Percentiles rank a stretch among this genome's conserved stretches.
These are phyloP conservation scores for Phyllotreta cruciferae DNA, from an alignment of 2,888 invertebrate species.

Conservation along the genomic window DNA sequence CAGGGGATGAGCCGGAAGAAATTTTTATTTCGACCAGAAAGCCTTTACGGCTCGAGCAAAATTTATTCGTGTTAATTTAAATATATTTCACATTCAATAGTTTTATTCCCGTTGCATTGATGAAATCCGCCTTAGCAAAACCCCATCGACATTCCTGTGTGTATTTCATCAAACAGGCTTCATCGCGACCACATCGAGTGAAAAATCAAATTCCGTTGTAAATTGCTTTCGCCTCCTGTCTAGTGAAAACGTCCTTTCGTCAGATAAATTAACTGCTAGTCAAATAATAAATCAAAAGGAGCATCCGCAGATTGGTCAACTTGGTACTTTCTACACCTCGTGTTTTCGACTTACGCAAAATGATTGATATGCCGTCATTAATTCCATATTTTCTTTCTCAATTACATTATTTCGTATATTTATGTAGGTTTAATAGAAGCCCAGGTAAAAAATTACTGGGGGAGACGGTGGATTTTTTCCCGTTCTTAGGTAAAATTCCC, in stretches of 20 bases:
- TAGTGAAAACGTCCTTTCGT: slow-evolving; percentile 19
- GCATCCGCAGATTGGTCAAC: neutral
- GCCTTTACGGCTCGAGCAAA: too few relatives aligned
- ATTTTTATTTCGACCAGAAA: too few relatives aligned
- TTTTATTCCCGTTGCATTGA: slow-evolving; percentile 2
- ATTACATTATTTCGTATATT: too few relatives aligned
- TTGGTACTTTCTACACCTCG: neutral
- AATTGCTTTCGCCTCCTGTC: slow-evolving; percentile 18
- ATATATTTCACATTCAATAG: neutral
- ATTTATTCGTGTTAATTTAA: too few relatives aligned
- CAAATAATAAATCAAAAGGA: slow-evolving; percentile 20
- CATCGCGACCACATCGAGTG: slow-evolving; percentile 15
- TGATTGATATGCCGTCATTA: too few relatives aligned
- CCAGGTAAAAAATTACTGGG: too few relatives aligned
- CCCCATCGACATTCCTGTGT: slow-evolving; percentile 15
- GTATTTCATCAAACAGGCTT: slow-evolving; percentile 13
- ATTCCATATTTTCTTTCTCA: too few relatives aligned
- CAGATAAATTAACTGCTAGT: slow-evolving; percentile 18
- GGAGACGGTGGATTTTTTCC: too few relatives aligned
- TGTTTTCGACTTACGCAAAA: too few relatives aligned
- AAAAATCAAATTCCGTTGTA: slow-evolving; percentile 22
- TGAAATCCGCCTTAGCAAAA: slow-evolving; percentile 1
- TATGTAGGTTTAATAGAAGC: too few relatives aligned
- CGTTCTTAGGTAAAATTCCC: too few relatives aligned
- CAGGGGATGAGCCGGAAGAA: too few relatives aligned